A percentile compares a stretch with the other conserved stretches of the same genome.
Conservation (phyloP, 2,888 invertebrate species). For the Pecten maximus region DNA sequence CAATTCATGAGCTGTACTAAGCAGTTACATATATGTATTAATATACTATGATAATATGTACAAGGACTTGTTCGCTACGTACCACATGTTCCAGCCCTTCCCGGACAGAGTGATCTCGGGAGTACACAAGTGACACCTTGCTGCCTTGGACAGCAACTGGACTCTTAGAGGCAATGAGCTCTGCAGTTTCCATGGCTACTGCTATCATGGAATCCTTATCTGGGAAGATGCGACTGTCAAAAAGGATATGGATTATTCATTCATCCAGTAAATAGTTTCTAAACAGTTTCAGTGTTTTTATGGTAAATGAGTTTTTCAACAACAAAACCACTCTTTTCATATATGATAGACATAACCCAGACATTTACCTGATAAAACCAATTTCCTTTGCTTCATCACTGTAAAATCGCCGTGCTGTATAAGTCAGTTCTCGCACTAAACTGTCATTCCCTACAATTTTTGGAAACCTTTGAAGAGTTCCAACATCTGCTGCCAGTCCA, state of each 20-base stretch:
- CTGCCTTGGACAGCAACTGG: slow-evolving; percentile 97
- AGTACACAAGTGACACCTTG: slow-evolving; percentile 92
- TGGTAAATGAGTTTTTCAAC: neutral
- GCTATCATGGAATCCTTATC: slow-evolving; percentile 89
- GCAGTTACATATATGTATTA: too few species aligned
- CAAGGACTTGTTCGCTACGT: slow-evolving; percentile 83
- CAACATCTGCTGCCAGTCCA: slow-evolving; percentile 98
- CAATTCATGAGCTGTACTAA: too few species aligned
- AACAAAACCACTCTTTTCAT: neutral
- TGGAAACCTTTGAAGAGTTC: slow-evolving; percentile 95
- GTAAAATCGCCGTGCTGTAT: slow-evolving; percentile 91
- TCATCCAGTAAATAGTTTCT: neutral
- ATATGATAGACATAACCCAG: neutral
- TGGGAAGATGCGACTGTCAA: slow-evolving; percentile 83
- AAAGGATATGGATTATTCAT: neutral
- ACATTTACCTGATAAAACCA: slow-evolving; percentile 90
- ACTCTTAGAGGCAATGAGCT: slow-evolving; percentile 92
- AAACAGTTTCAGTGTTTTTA: neutral
- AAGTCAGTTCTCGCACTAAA: slow-evolving; percentile 92
- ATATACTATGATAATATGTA: too few species aligned
- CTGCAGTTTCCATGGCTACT: slow-evolving; percentile 89
- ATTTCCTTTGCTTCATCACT: slow-evolving; percentile 91
- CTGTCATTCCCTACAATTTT: slow-evolving; percentile 94
- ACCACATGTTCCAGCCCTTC: slow-evolving; percentile 96
- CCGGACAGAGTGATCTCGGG: slow-evolving; percentile 92